These are phyloP conservation scores for Aurelia coerulea DNA, from an alignment of 30 jellyfish, hydroid and myxozoan species.

Conservation along the genomic window DNA sequence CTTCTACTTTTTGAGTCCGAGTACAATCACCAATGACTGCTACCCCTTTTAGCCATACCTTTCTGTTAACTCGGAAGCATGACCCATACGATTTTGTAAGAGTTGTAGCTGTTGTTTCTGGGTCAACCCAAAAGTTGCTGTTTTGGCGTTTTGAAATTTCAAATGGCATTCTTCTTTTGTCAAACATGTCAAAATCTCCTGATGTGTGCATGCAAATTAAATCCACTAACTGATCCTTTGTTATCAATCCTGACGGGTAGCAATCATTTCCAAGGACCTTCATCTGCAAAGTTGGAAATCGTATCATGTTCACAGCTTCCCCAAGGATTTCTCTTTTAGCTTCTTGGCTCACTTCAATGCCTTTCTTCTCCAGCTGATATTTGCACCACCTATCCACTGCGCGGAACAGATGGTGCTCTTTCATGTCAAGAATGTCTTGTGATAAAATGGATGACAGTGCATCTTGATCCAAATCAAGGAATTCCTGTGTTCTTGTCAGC, in stretches of 20 bases:
- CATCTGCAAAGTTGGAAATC: background rate
- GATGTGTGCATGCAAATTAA: background rate
- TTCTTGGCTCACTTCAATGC: background rate
- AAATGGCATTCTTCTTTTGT: background rate
- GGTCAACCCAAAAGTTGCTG: background rate
- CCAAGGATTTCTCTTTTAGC: constrained; percentile 13
- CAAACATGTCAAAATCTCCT: background rate
- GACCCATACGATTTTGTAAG: background rate
- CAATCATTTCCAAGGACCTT: background rate
- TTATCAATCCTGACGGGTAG: constrained; percentile 1
- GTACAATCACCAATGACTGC: too few relatives aligned
- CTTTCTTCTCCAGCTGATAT: background rate
- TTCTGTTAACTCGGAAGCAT: background rate
- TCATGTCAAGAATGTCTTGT: background rate
- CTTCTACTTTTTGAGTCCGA: too few relatives aligned
- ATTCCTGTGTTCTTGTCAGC: constrained; percentile 8
- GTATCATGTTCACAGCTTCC: background rate
- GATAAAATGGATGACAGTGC: background rate
- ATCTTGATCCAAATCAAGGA: background rate
- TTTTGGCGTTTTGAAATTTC: background rate
- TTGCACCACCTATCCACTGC: constrained; percentile 27
- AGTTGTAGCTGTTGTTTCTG: background rate
- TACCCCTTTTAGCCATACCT: background rate
- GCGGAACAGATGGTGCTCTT: background rate
- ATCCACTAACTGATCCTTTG: background rate